These are phyloP conservation scores for Brachionus calyciflorus DNA, from an alignment of 1,140 invertebrate genomes.

Conservation along the genomic window DNA sequence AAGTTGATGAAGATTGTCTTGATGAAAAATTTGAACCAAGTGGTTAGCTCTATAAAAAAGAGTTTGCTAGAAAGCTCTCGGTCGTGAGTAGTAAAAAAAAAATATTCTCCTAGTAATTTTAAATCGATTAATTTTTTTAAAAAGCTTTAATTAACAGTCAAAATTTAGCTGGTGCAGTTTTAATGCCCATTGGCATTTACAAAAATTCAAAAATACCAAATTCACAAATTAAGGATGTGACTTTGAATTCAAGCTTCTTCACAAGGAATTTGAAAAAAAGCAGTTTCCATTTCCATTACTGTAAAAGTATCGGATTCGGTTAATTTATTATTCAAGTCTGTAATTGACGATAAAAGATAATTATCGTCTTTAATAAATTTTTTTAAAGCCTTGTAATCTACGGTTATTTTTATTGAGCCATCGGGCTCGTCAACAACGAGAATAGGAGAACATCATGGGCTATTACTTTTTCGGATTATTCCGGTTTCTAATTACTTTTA, in stretches of 20 bases:
- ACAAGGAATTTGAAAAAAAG: not conserved
- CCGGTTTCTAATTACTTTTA: not conserved
- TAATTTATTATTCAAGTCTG: not conserved
- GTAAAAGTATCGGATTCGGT: not conserved
- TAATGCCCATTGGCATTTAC: slow-evolving; percentile 27
- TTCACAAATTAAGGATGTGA: not conserved
- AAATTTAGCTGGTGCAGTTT: slow-evolving; percentile 40
- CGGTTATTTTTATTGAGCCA: not conserved
- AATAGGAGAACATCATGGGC: not conserved
- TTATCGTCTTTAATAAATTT: not conserved
- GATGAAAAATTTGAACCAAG: no score
- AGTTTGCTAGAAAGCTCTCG: no score
- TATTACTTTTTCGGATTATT: not conserved
- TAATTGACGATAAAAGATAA: not conserved
- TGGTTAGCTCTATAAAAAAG: no score
- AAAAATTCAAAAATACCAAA: slow-evolving; percentile 46
- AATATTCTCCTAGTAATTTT: not conserved
- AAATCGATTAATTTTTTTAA: no score
- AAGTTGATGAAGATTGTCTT: no score
- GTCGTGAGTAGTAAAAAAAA: no score
- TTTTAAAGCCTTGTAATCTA: not conserved
- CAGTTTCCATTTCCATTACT: not conserved
- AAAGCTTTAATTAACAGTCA: slow-evolving; percentile 29
- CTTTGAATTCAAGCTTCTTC: not conserved
- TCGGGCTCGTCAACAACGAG: not conserved